Conservation (phyloP, 2,888 invertebrate species). For the Autographa pulchrina region DNA sequence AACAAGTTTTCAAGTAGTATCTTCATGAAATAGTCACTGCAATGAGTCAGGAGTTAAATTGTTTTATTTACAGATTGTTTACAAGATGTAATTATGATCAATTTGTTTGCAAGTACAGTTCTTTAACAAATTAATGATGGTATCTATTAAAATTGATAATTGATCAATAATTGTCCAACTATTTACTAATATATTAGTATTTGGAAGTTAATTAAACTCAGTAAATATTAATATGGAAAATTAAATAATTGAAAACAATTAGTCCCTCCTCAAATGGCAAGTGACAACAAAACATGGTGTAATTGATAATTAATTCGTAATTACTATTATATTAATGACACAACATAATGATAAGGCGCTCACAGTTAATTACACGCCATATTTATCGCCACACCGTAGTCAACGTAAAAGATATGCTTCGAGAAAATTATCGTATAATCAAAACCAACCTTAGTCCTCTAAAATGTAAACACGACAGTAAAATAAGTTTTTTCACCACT, state of each 20-base stretch:
- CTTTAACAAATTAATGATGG: too few relatives aligned
- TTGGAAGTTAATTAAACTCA: too few relatives aligned
- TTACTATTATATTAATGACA: neutral
- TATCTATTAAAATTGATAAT: too few relatives aligned
- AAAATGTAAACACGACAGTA: conserved; percentile 63
- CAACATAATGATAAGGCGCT: conserved; percentile 8
- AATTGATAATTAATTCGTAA: neutral
- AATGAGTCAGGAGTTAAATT: too few relatives aligned
- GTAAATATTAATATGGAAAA: too few relatives aligned
- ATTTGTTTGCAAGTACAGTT: too few relatives aligned
- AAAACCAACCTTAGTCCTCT: conserved; percentile 16
- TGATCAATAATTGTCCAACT: too few relatives aligned
- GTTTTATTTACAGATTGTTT: too few relatives aligned
- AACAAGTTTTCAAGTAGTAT: too few relatives aligned
- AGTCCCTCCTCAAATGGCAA: neutral
- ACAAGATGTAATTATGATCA: too few relatives aligned
- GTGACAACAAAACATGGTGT: neutral
- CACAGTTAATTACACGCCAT: conserved; percentile 14
- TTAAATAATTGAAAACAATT: neutral
- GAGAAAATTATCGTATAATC: conserved; percentile 32
- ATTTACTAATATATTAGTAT: too few relatives aligned
- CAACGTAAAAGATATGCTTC: neutral
- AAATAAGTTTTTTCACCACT: conserved; percentile 45
- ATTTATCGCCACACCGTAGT: conserved; percentile 6
- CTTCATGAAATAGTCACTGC: too few relatives aligned